A percentile compares a stretch with the other conserved stretches of the same genome.
Conservation (phyloP, 2,113 vertebrate genomes). For the Sphaerodactylus townsendi region DNA sequence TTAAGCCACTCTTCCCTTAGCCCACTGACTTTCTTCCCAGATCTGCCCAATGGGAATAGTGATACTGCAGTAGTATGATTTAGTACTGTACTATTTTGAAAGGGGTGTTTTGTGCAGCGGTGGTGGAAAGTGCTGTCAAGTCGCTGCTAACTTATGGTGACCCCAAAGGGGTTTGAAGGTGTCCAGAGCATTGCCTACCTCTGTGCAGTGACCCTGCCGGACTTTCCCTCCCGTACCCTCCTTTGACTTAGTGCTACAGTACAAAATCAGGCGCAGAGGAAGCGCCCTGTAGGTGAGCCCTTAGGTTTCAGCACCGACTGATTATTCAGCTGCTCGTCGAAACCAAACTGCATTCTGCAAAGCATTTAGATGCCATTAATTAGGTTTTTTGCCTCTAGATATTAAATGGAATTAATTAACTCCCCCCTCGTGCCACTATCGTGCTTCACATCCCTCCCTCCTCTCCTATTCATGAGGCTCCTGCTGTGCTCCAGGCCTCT, state of each 20-base stretch:
- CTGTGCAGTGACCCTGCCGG: too few species aligned
- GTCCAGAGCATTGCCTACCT: too few species aligned
- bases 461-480: neutral
- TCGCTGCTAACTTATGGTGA: too few species aligned
- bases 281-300: neutral
- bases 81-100: too few species aligned
- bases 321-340: neutral
- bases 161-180: too few species aligned
- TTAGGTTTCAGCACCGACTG: neutral
- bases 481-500: neutral
- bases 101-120: too few species aligned
- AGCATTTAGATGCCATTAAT: neutral
- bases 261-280: neutral
- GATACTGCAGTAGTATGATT: too few species aligned
- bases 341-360: neutral
- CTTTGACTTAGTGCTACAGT: neutral
- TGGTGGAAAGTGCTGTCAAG: too few species aligned
- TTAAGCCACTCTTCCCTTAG: too few species aligned
- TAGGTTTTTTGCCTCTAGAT: neutral
- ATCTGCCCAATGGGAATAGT: too few species aligned
- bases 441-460: slow-evolving; percentile 1
- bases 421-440: neutral
- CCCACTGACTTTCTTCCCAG: too few species aligned
- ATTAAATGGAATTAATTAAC: neutral
- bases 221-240: too few species aligned